phyloP scores from a whole-genome alignment of 2,797 vertebrate species.

The Sebastes hopkinsi region DNA sequence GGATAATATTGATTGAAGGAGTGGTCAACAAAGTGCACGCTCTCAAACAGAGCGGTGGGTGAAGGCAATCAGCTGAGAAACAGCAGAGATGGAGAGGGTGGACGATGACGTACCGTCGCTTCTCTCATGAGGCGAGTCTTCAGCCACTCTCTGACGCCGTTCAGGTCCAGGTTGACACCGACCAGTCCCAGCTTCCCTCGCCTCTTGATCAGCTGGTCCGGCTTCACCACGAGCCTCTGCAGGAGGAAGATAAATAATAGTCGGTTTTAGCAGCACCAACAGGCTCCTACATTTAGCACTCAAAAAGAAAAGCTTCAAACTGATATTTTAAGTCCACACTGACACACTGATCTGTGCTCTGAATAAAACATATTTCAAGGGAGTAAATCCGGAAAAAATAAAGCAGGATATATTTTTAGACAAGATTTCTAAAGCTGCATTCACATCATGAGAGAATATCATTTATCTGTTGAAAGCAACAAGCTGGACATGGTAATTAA shows the following conservation, averaged over 20 bases:
- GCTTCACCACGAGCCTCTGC: conserved; percentile 95
- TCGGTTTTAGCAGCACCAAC: not conserved
- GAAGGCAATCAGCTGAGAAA: not conserved
- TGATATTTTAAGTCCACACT: not conserved
- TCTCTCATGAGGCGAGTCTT: conserved; percentile 89
- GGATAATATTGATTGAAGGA: conserved; percentile 38
- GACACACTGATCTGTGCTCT: not conserved
- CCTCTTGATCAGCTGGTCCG: conserved; percentile 97
- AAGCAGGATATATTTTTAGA: not conserved
- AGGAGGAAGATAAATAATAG: not conserved
- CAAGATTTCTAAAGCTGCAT: not conserved
- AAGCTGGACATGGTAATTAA: not conserved
- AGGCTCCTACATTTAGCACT: not conserved
- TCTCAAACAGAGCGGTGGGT: not conserved
- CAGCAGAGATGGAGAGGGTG: not conserved
- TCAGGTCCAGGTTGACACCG: conserved; percentile 91
- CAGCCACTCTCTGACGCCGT: conserved; percentile 91
- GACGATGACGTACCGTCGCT: conserved; percentile 83
- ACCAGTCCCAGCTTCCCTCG: conserved; percentile 96
- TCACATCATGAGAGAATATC: not conserved
- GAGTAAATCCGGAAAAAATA: not conserved
- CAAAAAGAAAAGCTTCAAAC: not conserved
- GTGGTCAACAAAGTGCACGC: conserved; percentile 1
- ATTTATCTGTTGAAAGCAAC: not conserved
- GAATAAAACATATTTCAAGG: not conserved